phyloP scores from a whole-genome alignment of 2,888 invertebrate genomes.

The Drosophila recens region DNA sequence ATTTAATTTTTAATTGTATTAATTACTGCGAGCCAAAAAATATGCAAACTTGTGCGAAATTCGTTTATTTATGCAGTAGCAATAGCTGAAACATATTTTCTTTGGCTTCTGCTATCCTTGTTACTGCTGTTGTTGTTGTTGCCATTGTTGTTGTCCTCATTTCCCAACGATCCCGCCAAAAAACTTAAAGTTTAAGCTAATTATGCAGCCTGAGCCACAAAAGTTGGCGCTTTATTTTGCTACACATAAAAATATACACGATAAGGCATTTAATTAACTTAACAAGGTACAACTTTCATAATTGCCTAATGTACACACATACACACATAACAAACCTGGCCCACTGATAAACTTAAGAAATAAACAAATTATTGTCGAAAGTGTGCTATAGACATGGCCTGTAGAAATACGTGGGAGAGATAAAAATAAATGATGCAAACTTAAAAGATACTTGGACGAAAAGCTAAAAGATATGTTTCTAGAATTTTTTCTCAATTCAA shows the following conservation, averaged over 20 bases:
- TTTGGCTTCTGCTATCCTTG: neutral
- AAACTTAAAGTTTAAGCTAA: slow-evolving; percentile 60
- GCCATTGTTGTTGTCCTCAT: slow-evolving; percentile 26
- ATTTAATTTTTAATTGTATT: slow-evolving; percentile 76
- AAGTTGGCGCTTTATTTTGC: slow-evolving; percentile 48
- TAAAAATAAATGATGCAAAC: slow-evolving; percentile 5
- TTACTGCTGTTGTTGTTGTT: slow-evolving; percentile 5
- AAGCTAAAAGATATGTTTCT: neutral
- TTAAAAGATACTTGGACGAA: neutral
- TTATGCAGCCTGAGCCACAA: slow-evolving; percentile 53
- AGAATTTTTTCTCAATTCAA: neutral
- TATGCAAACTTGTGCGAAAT: slow-evolving; percentile 51
- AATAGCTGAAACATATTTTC: slow-evolving; percentile 32
- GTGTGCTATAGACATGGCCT: neutral
- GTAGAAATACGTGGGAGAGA: neutral
- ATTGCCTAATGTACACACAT: slow-evolving; percentile 37
- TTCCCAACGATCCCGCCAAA: slow-evolving; percentile 47
- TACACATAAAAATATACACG: slow-evolving; percentile 45
- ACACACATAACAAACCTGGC: neutral
- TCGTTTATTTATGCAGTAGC: slow-evolving; percentile 73
- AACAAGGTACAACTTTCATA: slow-evolving; percentile 48
- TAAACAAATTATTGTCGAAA: slow-evolving; percentile 1
- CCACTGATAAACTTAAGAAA: slow-evolving; percentile 28
- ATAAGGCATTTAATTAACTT: slow-evolving; percentile 56
- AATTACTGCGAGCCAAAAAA: slow-evolving; percentile 59